These are phyloP conservation scores for Myrmecobius fasciatus DNA, from an alignment of 2,113 vertebrate genomes.

Conservation along the genomic window DNA sequence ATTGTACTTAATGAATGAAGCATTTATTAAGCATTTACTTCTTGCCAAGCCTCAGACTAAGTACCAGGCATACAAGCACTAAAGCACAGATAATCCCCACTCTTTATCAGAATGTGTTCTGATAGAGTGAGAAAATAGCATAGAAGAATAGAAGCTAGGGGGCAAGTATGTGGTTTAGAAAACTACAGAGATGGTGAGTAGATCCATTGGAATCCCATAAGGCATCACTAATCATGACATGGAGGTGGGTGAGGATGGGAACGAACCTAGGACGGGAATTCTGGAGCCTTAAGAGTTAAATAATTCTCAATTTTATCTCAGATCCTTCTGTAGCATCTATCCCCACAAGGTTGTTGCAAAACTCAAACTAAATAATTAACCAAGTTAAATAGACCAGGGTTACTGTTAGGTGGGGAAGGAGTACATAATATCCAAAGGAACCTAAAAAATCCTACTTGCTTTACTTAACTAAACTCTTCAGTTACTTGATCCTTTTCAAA, in stretches of 20 bases:
- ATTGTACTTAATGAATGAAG: background rate
- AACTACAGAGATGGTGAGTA: background rate
- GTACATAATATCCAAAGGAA: slow-evolving; percentile 25
- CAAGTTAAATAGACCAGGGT: slow-evolving; percentile 23
- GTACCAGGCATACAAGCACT: background rate
- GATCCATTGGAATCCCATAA: background rate
- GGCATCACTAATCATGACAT: background rate
- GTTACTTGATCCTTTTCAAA: slow-evolving; percentile 54
- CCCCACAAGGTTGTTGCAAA: background rate
- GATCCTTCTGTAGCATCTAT: background rate
- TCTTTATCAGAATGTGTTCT: background rate
- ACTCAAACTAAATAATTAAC: background rate
- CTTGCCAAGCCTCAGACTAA: background rate
- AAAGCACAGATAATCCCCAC: background rate
- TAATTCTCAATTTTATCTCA: background rate
- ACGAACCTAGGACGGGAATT: background rate
- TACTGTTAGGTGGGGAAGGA: slow-evolving; percentile 26
- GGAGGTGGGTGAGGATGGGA: too few relatives aligned
- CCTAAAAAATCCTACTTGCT: slow-evolving; percentile 52
- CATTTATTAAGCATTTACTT: background rate
- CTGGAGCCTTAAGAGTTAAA: background rate
- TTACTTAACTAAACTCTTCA: slow-evolving; percentile 46
- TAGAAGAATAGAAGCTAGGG: background rate
- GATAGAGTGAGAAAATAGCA: background rate
- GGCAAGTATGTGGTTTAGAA: background rate